Conservation (phyloP, 2,888 invertebrate genomes). For the Hecatera dysodea region DNA sequence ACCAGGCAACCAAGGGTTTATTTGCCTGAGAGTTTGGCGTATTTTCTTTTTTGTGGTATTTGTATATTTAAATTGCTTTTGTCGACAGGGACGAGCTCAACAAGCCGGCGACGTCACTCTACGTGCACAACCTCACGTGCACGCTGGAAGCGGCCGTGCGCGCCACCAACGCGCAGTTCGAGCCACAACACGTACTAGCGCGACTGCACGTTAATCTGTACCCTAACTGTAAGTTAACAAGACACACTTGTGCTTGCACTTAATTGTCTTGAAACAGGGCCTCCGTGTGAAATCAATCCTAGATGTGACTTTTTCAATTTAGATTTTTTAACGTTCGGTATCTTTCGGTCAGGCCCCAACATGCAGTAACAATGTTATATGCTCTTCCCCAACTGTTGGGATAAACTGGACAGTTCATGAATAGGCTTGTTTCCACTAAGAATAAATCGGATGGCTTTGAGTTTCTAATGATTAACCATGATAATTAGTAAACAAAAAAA, state of each 20-base stretch:
- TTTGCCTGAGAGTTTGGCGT: not conserved
- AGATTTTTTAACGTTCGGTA: too few relatives aligned
- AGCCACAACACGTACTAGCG: constrained; percentile 97
- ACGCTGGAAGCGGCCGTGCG: constrained; percentile 96
- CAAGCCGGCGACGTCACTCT: constrained; percentile 96
- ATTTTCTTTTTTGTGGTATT: not conserved
- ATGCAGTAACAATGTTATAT: too few relatives aligned
- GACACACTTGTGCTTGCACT: not conserved
- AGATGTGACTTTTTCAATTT: too few relatives aligned
- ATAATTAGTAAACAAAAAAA: too few relatives aligned
- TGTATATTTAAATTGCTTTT: not conserved
- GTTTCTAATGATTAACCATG: too few relatives aligned
- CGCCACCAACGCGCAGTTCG: constrained; percentile 98
- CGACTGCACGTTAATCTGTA: constrained; percentile 95
- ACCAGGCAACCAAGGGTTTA: too few relatives aligned
- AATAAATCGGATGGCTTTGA: too few relatives aligned
- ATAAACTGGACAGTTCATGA: too few relatives aligned
- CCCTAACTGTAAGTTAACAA: constrained; percentile 81
- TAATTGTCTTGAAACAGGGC: not conserved
- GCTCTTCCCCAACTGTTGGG: too few relatives aligned
- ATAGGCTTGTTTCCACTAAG: too few relatives aligned
- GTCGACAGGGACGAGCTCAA: constrained; percentile 94
- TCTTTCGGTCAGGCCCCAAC: too few relatives aligned
- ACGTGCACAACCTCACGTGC: constrained; percentile 96
- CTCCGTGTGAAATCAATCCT: not conserved